Evolutionary conservation across 30 jellyfish, hydroid and myxozoan species (phyloP), one percentile per base, ranked within the genome.

Genomic region (Aurelia aurita complex sp. Pacific): DNA sequence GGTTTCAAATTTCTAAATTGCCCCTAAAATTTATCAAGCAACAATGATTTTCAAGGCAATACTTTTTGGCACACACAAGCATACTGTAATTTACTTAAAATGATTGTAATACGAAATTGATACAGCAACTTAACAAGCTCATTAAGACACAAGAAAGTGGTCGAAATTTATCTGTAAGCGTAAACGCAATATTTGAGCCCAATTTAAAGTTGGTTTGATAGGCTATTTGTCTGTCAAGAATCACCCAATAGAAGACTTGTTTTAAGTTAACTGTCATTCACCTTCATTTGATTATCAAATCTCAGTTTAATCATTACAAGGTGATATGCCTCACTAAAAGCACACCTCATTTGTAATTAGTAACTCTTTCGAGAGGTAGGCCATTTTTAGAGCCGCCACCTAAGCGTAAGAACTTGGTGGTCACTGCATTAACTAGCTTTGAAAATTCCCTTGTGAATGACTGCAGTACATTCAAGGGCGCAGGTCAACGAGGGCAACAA

Each of bases 241-340:
- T 64, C 67, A 42, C 11, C 88, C 79, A 77, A 60, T 9, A 36
- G 78, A 79, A 40, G 80, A 64, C 19, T 73, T 65, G 72, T 46
- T 36, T 65, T 54, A 9, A 63, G 72, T 29, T 42, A 79, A 64
- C 89, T 79, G 89, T 64, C 89, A 79, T 16, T 79, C 89, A 79
- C 51, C 29, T 40, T 64, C 78, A 8, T 67, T 61, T 43, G 80
- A 46, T 52, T 79, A 65, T 79, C 74, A 79, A 66, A 65, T 64
- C 80, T 38, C 55, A 81, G 89, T 79, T 70, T 70, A 3, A 35
- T 17, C 40, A 35, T 64, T 59, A 79, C 16, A 79, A 79, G 89
- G 81, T 79, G 89, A 64, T 79, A 64, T 50, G 61, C 80, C 73
- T 35, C 67, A 23, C 89, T 64, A 35, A 65, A 64, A 59, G 36